Percentiles rank a stretch among this genome's conserved stretches.
phyloP scores from a whole-genome alignment of 2,113 vertebrate species.

The Isurus oxyrinchus region DNA sequence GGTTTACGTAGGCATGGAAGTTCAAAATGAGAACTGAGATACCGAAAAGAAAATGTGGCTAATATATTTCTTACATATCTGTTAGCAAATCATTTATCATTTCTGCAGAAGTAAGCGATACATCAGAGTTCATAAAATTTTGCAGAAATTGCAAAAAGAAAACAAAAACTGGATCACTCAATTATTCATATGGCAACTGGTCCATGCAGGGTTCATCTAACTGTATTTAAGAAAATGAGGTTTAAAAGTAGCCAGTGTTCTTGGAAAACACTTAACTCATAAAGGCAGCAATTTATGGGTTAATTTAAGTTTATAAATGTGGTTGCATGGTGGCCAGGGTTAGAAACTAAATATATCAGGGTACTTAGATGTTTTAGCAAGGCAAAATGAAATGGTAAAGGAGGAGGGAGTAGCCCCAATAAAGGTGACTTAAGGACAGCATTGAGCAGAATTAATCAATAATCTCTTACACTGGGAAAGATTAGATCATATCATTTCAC shows the following conservation, averaged over 20 bases:
- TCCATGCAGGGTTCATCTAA: not conserved
- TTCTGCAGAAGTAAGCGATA: not conserved
- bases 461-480: too few species aligned
- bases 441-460: too few species aligned
- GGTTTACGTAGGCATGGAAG: not conserved
- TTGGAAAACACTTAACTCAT: not conserved
- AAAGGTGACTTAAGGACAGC: too few species aligned
- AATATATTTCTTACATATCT: not conserved
- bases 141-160: not conserved
- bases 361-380: too few species aligned
- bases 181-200: not conserved
- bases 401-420: too few species aligned
- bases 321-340: too few species aligned
- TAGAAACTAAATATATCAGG: too few species aligned
- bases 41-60: not conserved
- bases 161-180: too few species aligned
- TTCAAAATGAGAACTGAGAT: not conserved
- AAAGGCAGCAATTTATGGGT: not conserved
- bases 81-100: not conserved
- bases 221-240: not conserved
- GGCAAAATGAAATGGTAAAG: too few species aligned
- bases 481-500: too few species aligned
- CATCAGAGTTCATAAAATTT: not conserved
- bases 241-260: not conserved
- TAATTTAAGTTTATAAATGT: not conserved